Conservation (phyloP, 37 sponge, comb jelly and placozoan genomes). For the Diacarnus erythraeanus region DNA sequence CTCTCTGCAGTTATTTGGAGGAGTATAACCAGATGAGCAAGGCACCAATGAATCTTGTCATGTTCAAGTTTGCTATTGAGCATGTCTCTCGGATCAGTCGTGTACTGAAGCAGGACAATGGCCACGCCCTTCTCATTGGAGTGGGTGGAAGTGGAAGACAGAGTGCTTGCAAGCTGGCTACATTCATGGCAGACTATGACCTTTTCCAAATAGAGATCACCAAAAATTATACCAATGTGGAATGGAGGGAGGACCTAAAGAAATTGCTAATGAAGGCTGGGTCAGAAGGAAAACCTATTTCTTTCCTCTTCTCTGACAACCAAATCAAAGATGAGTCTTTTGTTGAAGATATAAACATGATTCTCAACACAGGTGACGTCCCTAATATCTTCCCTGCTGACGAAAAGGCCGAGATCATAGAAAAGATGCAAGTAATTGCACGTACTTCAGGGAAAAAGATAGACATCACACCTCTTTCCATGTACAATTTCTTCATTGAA, state of each 20-base stretch:
- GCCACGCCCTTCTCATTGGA: slow-evolving; percentile 91
- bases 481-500: slow-evolving; percentile 98
- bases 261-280: slow-evolving; percentile 91
- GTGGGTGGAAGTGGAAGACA: slow-evolving; percentile 97
- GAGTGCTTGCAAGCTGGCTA: slow-evolving; percentile 95
- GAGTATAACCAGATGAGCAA: slow-evolving; percentile 99
- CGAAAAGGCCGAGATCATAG: slow-evolving; percentile 95
- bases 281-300: slow-evolving; percentile 81
- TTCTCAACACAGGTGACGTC: slow-evolving; percentile 97
- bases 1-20: slow-evolving; percentile 74
- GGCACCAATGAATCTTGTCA: slow-evolving; percentile 96
- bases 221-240: slow-evolving; percentile 85
- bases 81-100: slow-evolving; percentile 94
- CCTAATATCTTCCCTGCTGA: slow-evolving; percentile 96
- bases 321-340: slow-evolving; percentile 98
- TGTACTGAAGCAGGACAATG: slow-evolving; percentile 94
- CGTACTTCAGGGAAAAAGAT: slow-evolving; percentile 80
- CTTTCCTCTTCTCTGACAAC: slow-evolving; percentile 96
- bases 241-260: slow-evolving; percentile 97
- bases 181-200: slow-evolving; percentile 94
- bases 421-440: slow-evolving; percentile 93
- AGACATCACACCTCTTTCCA: slow-evolving; percentile 90
- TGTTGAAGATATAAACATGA: slow-evolving; percentile 98
- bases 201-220: slow-evolving; percentile 97
- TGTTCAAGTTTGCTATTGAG: slow-evolving; percentile 98